Base-by-base conservation (phyloP, 2,888 invertebrate species). In the Tenthredo distinguenda region DNA sequence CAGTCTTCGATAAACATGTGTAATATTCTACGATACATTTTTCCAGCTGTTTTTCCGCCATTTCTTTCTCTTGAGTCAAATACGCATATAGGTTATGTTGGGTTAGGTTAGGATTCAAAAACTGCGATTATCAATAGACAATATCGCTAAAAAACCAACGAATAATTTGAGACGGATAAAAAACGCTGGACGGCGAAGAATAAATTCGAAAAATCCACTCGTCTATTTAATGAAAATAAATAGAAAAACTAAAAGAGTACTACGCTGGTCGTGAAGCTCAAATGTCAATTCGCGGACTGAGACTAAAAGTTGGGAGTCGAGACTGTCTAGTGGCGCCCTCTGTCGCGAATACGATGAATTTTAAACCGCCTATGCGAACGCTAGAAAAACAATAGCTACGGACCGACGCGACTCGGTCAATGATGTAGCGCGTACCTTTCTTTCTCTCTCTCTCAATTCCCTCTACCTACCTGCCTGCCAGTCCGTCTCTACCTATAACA, bases 1-100 rank as follows among this genome's bases (percentile, higher is more conserved):
- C 87, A 3, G 88, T 85, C 40, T 86, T 89, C 43, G 88, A 88
- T n/a, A 92, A 76, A 12, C 88, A 88, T 0, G 87, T 85, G 85
- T 89, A 92, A 85, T 91, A 92, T 65, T 88, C 88, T 2, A 89
- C 85, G 7, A 92, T 86, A 21, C 88, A 88, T 88, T 88, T 88
- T 55, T 89, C 88, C 43, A 92, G 85, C 71, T 90, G 87, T 31
- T 87, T 89, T 68, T 90, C 90, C 91, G 91, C 89, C 26, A 71
- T 40, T 85, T 87, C 0, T 50, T 18, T 50, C 12, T 76, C 40
- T 74, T 68, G 26, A 2, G 4, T 50, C 50, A 31, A 21, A 43
- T 74, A 4, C 18, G 6, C 12, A 74, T 74, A 18, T 74, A 74
- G 72, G 40, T 74, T 74, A 21, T 18, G n/a, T 37, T 3, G 26